These are phyloP conservation scores for Danio aesculapii DNA, from an alignment of 2,797 vertebrate genomes.

Conservation along the genomic window DNA sequence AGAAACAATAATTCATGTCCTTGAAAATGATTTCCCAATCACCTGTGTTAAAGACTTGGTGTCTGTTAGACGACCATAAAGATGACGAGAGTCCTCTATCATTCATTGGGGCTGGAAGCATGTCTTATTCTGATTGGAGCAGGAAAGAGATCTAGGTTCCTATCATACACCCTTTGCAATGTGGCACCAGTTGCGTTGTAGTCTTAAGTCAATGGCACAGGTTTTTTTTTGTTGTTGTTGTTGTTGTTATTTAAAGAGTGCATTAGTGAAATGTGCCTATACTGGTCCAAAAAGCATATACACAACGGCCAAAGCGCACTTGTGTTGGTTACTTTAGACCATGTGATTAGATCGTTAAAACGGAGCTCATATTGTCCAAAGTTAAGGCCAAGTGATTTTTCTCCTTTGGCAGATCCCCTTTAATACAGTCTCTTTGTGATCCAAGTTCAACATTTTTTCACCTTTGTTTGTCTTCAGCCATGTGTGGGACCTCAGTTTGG, in stretches of 20 bases:
- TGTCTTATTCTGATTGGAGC: background rate
- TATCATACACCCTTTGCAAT: too few species aligned
- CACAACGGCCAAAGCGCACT: too few species aligned
- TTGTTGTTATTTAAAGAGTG: too few species aligned
- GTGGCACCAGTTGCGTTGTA: too few species aligned
- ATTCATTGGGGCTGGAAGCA: background rate
- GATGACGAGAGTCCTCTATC: background rate
- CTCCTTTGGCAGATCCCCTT: background rate
- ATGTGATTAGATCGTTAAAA: too few species aligned
- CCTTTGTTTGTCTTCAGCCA: background rate
- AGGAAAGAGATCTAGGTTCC: background rate
- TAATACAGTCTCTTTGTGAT: background rate
- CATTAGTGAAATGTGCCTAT: too few species aligned
- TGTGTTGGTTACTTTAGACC: too few species aligned
- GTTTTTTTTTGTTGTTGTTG: too few species aligned
- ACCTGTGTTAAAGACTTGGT: background rate
- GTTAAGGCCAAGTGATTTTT: background rate
- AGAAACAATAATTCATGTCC: background rate
- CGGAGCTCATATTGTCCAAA: background rate
- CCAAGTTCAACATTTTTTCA: background rate
- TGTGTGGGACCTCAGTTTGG: constrained; percentile 1
- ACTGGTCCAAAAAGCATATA: too few species aligned
- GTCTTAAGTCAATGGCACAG: too few species aligned
- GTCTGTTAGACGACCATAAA: constrained; percentile 9
- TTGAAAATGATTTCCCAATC: constrained; percentile 14